Evolutionary conservation across 2,797 vertebrate species (phyloP), one percentile per base, ranked within the genome.

Genomic region (Chaetophractus vellerosus): DNA sequence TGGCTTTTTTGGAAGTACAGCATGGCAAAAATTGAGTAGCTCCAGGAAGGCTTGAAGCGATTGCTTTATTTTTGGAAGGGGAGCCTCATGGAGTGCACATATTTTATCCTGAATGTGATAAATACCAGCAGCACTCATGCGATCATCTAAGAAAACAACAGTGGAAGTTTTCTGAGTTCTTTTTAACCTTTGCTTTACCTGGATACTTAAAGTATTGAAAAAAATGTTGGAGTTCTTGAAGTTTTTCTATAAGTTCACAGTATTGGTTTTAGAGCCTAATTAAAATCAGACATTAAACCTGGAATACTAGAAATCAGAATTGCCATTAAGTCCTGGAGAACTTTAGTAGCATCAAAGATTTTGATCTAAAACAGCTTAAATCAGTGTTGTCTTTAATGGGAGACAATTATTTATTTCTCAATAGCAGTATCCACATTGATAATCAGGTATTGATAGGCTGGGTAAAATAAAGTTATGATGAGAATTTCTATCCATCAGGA

Each of bases 41-140:
- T 36, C 69, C 21, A 64, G 15, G 61, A 88, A 76, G 48, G 7
- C 55, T 48, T 82, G 68, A 81, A 95, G 59, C 61, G 55, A 52
- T 41, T 69, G 52, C n/a, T 81, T 90, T 83, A 26, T 50, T 86
- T 96, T 26, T 41, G 48, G 36, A 66, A 84, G 38, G 45, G 15
- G 45, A 45, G 23, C n/a, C 64, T 92, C 61, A 31, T n/a, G 12
- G 59, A 91, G 64, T 64, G 10, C 33, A 57, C n/a, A 48, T 94
- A 28, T 86, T 74, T 86, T 83, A 93, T 52, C 12, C 52, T 80
- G 48, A 83, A 45, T 83, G 45, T 83, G 80, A 90, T 79, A 75
- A 79, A 93, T 80, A 41, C 18, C 12, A 94, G 45, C 66, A 71
- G 15, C 15, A 38, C 9, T 83, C n/a, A 38, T 5, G 8, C 31